Evolutionary conservation across 2,797 vertebrate species (phyloP).

Genomic region (Hybognathus amarus): DNA sequence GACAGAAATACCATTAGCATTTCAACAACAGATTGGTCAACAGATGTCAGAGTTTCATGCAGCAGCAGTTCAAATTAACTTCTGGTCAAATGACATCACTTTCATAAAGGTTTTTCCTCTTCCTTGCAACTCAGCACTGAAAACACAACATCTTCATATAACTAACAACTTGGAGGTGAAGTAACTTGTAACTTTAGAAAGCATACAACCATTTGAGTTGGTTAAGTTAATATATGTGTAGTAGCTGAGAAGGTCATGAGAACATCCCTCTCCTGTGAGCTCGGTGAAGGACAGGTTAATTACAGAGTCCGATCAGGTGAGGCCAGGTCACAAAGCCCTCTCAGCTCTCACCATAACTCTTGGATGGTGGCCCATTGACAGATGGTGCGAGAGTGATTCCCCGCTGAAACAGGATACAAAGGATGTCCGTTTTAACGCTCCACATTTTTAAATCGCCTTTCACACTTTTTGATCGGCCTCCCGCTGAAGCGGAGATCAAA

Average conservation of each 20-base stretch:
- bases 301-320: conserved; percentile 11
- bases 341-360: background rate
- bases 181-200: background rate
- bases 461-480: conserved; percentile 17
- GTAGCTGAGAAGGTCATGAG: background rate
- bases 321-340: conserved; percentile 17
- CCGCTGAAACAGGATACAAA: conserved; percentile 37
- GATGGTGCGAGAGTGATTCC: conserved; percentile 38
- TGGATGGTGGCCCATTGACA: conserved; percentile 38
- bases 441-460: conserved; percentile 31
- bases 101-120: background rate
- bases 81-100: background rate
- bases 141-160: background rate
- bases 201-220: background rate
- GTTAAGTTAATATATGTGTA: background rate
- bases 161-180: background rate
- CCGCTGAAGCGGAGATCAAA: conserved; percentile 4
- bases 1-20: background rate
- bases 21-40: background rate
- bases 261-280: conserved; percentile 17
- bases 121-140: background rate
- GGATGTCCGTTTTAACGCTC: background rate
- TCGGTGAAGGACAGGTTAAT: background rate
- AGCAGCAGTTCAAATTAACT: background rate
- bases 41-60: background rate